Conservation (phyloP, 2,888 invertebrate genomes). For the Parochlus steinenii region DNA sequence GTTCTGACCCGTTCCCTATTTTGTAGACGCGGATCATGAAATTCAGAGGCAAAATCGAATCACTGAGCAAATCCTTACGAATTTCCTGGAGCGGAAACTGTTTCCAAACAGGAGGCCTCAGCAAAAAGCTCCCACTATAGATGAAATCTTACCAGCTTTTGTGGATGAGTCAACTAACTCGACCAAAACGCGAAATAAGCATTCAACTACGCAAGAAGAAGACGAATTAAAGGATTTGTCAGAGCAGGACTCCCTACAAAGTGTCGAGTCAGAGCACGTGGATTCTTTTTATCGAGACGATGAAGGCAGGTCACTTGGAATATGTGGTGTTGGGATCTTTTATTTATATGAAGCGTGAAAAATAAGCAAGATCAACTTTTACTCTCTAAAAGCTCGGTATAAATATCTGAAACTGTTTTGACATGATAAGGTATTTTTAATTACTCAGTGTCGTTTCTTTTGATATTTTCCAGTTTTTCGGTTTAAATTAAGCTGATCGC, state of each 20-base stretch:
- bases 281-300: constrained; percentile 41
- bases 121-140: constrained; percentile 38
- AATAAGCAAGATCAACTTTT: too few species aligned
- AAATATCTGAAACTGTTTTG: too few species aligned
- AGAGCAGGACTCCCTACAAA: constrained; percentile 41
- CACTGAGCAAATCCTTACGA: constrained; percentile 58
- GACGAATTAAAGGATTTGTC: constrained; percentile 24
- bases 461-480: too few species aligned
- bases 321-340: too few species aligned
- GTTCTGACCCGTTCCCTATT: too few species aligned
- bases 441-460: too few species aligned
- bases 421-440: too few species aligned
- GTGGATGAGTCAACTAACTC: constrained; percentile 17
- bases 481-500: too few species aligned
- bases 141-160: constrained; percentile 43
- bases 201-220: constrained; percentile 13
- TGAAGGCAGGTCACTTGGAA: constrained; percentile 11
- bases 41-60: constrained; percentile 58
- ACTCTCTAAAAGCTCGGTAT: too few species aligned
- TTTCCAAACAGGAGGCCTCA: constrained; percentile 38
- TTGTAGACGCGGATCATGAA: constrained; percentile 37
- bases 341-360: too few species aligned
- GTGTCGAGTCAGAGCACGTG: constrained; percentile 54
- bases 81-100: constrained; percentile 50
- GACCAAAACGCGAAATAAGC: constrained; percentile 3